These are phyloP conservation scores for Melanargia galathea DNA, from an alignment of 2,888 invertebrate species.

Conservation along the genomic window DNA sequence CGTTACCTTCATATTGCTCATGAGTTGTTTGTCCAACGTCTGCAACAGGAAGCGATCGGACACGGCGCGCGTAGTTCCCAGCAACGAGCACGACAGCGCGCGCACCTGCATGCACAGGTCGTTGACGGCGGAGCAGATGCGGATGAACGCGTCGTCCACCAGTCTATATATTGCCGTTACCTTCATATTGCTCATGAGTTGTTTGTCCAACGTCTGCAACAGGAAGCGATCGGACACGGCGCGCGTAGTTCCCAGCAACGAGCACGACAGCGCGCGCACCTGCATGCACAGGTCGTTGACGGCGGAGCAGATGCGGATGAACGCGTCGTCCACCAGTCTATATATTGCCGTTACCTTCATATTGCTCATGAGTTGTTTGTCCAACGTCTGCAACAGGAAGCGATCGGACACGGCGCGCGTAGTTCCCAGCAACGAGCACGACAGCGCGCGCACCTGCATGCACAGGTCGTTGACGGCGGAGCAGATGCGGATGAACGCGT, in stretches of 20 bases:
- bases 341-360: constrained; percentile 91
- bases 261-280: constrained; percentile 92
- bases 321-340: constrained; percentile 96
- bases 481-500: constrained; percentile 97
- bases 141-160: constrained; percentile 97
- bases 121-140: constrained; percentile 95
- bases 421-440: constrained; percentile 92
- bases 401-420: constrained; percentile 93
- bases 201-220: constrained; percentile 98
- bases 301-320: constrained; percentile 95
- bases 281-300: constrained; percentile 96
- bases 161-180: constrained; percentile 88
- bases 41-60: constrained; percentile 95
- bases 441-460: constrained; percentile 92
- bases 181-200: constrained; percentile 97
- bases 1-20: constrained; percentile 94
- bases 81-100: constrained; percentile 90
- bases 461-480: constrained; percentile 96
- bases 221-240: constrained; percentile 94
- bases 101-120: constrained; percentile 95
- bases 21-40: constrained; percentile 98
- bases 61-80: constrained; percentile 94
- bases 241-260: constrained; percentile 92
- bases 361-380: constrained; percentile 98
- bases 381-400: constrained; percentile 97